These are phyloP conservation scores for Vulpes vulpes DNA, from an alignment of 2,113 vertebrate genomes.

Conservation along the genomic window DNA sequence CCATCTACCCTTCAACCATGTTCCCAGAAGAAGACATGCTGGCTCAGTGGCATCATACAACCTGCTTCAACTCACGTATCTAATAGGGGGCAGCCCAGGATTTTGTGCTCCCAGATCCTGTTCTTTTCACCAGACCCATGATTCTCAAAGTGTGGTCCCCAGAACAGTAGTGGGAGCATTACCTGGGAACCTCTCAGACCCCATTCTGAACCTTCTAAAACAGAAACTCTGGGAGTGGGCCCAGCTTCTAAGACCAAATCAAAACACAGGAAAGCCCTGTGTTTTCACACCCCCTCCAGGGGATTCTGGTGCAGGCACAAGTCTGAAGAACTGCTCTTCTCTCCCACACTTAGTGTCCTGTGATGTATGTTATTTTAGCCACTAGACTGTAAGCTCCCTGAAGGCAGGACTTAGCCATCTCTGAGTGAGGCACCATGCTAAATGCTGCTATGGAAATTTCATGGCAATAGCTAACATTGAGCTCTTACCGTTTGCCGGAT, in stretches of 20 bases:
- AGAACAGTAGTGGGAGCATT: not conserved
- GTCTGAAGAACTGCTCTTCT: not conserved
- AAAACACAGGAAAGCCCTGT: not conserved
- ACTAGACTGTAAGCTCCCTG: not conserved
- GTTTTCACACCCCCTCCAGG: rapidly evolving
- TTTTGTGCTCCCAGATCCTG: not conserved
- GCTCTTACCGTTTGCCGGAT: not conserved
- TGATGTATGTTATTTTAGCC: not conserved
- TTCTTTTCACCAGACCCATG: not conserved
- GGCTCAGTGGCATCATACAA: too few species aligned
- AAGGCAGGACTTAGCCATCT: not conserved
- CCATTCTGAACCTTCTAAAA: not conserved
- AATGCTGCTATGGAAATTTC: not conserved
- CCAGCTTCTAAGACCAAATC: not conserved
- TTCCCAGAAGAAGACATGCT: not conserved
- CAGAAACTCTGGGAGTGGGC: not conserved
- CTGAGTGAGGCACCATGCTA: not conserved
- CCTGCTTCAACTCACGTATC: not conserved
- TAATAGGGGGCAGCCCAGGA: not conserved
- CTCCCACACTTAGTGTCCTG: too few species aligned
- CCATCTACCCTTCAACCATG: rapidly evolving
- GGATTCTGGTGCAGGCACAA: not conserved
- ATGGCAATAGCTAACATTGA: not conserved
- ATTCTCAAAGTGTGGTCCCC: not conserved
- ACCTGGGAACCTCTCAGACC: not conserved